phyloP scores from a whole-genome alignment of 2,888 invertebrate genomes.

The Nomada fucata region DNA sequence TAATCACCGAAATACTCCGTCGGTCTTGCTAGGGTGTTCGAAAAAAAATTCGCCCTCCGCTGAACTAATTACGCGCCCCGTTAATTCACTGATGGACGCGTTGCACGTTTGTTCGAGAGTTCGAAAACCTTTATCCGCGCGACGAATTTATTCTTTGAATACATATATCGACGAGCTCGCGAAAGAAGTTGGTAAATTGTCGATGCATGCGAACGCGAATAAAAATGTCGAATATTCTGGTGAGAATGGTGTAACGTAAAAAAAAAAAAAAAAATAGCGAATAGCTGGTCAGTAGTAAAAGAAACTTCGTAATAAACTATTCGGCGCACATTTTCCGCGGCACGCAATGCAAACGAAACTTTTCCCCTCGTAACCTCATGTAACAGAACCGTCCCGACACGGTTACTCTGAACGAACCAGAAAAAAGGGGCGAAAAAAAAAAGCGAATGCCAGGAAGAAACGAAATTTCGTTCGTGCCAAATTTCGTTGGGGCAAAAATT shows the following conservation, averaged over 20 bases:
- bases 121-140: background rate
- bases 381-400: background rate
- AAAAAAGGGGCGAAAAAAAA: background rate
- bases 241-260: too few relatives aligned
- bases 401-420: constrained; percentile 10
- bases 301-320: background rate
- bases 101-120: background rate
- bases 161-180: background rate
- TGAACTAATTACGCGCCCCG: constrained; percentile 31
- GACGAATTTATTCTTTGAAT: constrained; percentile 8
- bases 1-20: constrained; percentile 33
- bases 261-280: background rate
- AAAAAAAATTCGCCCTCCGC: constrained; percentile 13
- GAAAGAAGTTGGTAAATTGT: background rate
- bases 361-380: background rate
- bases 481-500: constrained; percentile 18
- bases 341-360: background rate
- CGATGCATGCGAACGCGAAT: too few relatives aligned
- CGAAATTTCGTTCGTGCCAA: background rate
- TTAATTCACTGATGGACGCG: constrained; percentile 46
- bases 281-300: background rate
- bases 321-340: background rate
- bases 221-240: too few relatives aligned
- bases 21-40: constrained; percentile 26
- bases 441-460: background rate